phyloP scores from a whole-genome alignment of 2,797 vertebrate species.

The Numenius phaeopus region DNA sequence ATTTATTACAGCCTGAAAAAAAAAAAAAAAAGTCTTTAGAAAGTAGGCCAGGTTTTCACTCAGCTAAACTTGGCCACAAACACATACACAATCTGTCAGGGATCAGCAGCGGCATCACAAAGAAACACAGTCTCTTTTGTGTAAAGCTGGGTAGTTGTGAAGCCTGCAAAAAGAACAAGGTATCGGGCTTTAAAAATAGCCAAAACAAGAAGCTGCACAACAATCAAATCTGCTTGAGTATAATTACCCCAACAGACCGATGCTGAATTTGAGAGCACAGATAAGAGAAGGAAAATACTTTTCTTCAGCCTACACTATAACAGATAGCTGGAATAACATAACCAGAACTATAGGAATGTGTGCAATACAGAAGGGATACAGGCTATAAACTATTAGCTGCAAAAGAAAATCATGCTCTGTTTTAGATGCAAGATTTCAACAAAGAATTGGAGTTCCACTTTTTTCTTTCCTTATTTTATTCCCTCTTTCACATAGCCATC shows the following conservation, averaged over 20 bases:
- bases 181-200: constrained; percentile 18
- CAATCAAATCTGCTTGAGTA: not conserved
- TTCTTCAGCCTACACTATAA: not conserved
- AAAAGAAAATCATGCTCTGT: not conserved
- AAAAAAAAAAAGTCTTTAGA: not conserved
- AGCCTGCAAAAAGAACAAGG: constrained; percentile 25
- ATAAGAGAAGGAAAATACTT: not conserved
- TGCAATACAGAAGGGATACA: not conserved
- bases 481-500: not conserved
- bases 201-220: constrained; percentile 6
- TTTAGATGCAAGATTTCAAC: not conserved
- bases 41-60: constrained; percentile 51
- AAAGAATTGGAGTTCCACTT: not conserved
- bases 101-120: constrained; percentile 31
- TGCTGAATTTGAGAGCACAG: not conserved
- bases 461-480: not conserved
- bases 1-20: not conserved
- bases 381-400: not conserved
- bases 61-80: constrained; percentile 41
- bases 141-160: not conserved
- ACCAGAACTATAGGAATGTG: not conserved
- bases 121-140: constrained; percentile 17
- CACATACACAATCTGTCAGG: constrained; percentile 40
- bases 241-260: not conserved
- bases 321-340: not conserved